Conservation (phyloP, 2,888 invertebrate species). For the Acronicta leporina region DNA sequence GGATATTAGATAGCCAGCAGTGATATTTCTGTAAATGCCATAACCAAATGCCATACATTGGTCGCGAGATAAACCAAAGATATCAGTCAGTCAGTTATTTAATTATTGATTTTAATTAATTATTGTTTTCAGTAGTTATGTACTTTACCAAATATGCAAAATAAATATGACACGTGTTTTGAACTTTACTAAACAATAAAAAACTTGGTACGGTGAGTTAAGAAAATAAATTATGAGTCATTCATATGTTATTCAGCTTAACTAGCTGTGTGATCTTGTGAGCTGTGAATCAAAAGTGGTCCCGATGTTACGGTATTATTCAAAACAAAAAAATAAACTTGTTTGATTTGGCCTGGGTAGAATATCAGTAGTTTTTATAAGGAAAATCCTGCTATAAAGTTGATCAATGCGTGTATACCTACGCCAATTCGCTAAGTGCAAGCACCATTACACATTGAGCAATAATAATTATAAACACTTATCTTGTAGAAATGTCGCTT, state of each 20-base stretch:
- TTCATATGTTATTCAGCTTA: slow-evolving; percentile 8
- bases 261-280: slow-evolving; percentile 1
- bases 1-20: neutral
- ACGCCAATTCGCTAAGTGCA: slow-evolving; percentile 9
- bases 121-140: neutral
- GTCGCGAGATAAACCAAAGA: too few relatives aligned
- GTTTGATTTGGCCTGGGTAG: slow-evolving; percentile 10
- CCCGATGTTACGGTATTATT: slow-evolving; percentile 1
- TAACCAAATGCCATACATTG: too few relatives aligned
- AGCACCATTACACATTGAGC: slow-evolving; percentile 16
- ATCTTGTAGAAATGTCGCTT: slow-evolving; percentile 41
- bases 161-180: slow-evolving; percentile 5
- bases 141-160: neutral
- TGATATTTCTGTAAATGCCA: neutral
- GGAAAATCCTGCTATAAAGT: slow-evolving; percentile 42
- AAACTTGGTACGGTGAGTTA: neutral
- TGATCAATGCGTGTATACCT: slow-evolving; percentile 18
- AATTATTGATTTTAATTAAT: too few relatives aligned
- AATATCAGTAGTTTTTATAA: slow-evolving; percentile 21
- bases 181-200: neutral
- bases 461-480: slow-evolving; percentile 33
- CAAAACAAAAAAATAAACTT: slow-evolving; percentile 9
- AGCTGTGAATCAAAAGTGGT: slow-evolving; percentile 1
- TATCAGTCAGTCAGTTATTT: too few relatives aligned
- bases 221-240: neutral